phyloP scores from a whole-genome alignment of 1,140 invertebrate genomes.

The Drosophila navojoa region DNA sequence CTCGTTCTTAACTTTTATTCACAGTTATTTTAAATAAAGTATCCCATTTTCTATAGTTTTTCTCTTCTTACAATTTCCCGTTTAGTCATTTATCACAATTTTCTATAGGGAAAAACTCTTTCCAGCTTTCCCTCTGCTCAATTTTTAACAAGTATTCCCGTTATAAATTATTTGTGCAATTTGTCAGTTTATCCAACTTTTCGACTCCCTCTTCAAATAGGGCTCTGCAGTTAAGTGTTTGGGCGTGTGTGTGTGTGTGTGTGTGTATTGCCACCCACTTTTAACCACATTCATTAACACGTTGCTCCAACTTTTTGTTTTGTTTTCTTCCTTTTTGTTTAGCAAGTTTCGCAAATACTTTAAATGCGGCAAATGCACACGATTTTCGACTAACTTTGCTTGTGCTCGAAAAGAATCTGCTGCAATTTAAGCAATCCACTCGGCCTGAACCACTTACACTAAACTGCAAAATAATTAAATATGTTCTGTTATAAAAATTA shows the following conservation, averaged over 20 bases:
- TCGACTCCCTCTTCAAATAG: background rate
- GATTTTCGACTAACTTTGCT: background rate
- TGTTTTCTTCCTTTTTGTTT: conserved; percentile 7
- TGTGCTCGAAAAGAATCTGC: conserved; percentile 28
- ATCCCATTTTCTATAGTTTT: too few species aligned
- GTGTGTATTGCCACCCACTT: conserved; percentile 1
- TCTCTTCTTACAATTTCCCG: background rate
- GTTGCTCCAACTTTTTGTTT: conserved; percentile 34
- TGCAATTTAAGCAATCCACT: conserved; percentile 48
- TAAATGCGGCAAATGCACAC: conserved; percentile 35
- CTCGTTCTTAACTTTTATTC: too few species aligned
- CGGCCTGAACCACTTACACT: conserved; percentile 5
- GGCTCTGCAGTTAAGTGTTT: background rate
- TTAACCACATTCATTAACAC: conserved; percentile 62
- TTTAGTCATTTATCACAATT: background rate
- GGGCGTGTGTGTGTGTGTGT: background rate
- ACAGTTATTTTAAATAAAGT: too few species aligned
- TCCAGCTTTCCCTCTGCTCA: background rate
- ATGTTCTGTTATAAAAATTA: too few species aligned
- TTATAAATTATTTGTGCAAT: conserved; percentile 46
- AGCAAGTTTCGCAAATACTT: conserved; percentile 35
- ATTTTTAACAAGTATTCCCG: background rate
- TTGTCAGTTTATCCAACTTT: conserved; percentile 34
- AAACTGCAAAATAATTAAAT: background rate
- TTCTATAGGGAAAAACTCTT: background rate